Base-by-base conservation (phyloP, 2,797 vertebrate species). In the Pyrocephalus nanus region DNA sequence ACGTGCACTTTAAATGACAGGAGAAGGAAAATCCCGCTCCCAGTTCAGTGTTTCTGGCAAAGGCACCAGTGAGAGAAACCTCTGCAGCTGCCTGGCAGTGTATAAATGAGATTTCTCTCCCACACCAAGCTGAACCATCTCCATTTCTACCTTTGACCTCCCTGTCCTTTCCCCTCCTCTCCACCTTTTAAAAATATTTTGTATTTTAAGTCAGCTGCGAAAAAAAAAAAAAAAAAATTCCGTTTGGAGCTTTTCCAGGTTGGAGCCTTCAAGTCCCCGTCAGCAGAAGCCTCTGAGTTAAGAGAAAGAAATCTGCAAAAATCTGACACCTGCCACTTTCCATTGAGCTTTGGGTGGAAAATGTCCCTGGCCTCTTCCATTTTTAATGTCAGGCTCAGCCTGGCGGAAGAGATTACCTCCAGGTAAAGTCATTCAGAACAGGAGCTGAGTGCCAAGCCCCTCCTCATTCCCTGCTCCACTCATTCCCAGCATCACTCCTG, bases 311-410 rank as follows among this genome's bases (percentile, higher is more conserved):
- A 97, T 93, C 84, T 97, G 95, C 96, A 96, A 92, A 97, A 94
- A 97, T 96, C 95, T 96, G 97, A 97, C 97, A 97, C 96, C 97
- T 97, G 97, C 97, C 97, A 97, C 96, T 97, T 97, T 88, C 96
- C 88, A 96, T 93, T 82, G 96, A 96, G 97, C 96, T 96, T 79
- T 34, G 87, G 90, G 94, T 96, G 94, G 97, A 95, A 97, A 96
- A 95, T 22, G 62, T 96, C 96, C 96, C 95, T 8, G 29, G 93
- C 92, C 79, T 97, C 75, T 45, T 98, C 88, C 94, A 97, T 97
- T 97, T 97, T 97, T 98, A 96, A 97, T 97, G 96, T 95, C 97
- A 96, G 82, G 73, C 80, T 53, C 97, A 97, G 95, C 91, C 94
- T 96, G 94, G 97, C 20, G 12, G 97, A 97, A 97, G 73, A 96